A percentile compares a stretch with the other conserved stretches of the same genome.
Conservation (phyloP, 1,140 invertebrate species). For the Pinna nobilis region DNA sequence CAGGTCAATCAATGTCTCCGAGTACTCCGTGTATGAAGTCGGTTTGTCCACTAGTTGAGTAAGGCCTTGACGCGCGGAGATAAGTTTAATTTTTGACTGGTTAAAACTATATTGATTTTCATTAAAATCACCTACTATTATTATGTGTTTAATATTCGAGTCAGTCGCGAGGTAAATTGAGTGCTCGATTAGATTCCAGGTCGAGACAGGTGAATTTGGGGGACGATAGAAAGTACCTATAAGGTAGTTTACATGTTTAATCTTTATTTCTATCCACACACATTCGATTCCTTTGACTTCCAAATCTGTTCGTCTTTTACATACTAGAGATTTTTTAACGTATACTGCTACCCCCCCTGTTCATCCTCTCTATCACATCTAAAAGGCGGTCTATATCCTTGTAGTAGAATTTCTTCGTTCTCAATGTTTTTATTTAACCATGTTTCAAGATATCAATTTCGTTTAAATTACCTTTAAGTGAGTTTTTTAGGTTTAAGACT, state of each 20-base stretch:
- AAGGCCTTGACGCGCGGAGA: not conserved
- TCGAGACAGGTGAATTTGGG: not conserved
- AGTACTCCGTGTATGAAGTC: not conserved
- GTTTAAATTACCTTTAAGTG: not conserved
- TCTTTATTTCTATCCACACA: conserved; percentile 3
- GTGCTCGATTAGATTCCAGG: not conserved
- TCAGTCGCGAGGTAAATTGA: conserved; percentile 6
- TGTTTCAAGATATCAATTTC: conserved; percentile 2
- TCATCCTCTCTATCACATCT: not conserved
- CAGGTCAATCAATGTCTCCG: conserved; percentile 6
- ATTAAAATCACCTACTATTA: conserved; percentile 26
- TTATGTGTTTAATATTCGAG: not conserved
- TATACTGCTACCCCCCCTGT: conserved; percentile 1
- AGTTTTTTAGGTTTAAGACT: conserved; percentile 2
- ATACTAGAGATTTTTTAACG: not conserved
- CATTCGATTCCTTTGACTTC: not conserved
- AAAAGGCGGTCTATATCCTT: not conserved
- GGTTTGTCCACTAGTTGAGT: not conserved
- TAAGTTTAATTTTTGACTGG: not conserved
- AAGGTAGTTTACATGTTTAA: not conserved
- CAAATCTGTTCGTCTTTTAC: not conserved
- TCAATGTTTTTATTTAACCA: not conserved
- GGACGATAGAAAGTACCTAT: conserved; percentile 4
- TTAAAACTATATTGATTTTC: not conserved
- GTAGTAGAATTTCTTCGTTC: not conserved